Conservation (phyloP, 2,113 vertebrate genomes). For the Engystomops pustulosus region DNA sequence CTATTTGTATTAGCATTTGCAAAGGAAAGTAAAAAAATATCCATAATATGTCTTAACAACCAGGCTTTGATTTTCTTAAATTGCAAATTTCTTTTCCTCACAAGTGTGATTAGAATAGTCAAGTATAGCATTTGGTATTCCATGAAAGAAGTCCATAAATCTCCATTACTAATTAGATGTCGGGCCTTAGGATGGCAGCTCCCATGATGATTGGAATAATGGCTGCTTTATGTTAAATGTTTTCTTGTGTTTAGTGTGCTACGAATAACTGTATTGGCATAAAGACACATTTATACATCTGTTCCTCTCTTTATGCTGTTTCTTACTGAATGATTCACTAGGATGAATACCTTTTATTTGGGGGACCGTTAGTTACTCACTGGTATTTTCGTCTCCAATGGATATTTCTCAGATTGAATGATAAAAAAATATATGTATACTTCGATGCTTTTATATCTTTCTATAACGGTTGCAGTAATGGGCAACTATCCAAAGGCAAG, state of each 20-base stretch:
- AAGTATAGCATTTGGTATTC: background rate
- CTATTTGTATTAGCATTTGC: no score
- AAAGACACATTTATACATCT: constrained; percentile 15
- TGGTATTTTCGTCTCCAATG: background rate
- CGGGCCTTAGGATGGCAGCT: background rate
- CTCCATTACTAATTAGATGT: constrained; percentile 23
- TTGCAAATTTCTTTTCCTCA: background rate
- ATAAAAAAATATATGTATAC: constrained; percentile 6
- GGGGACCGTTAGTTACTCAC: background rate
- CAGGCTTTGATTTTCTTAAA: background rate
- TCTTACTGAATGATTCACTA: background rate
- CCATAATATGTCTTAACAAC: background rate
- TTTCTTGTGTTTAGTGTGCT: constrained; percentile 4
- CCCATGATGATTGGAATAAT: constrained; percentile 14
- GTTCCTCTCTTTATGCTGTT: background rate
- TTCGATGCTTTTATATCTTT: background rate
- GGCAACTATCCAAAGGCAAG: no score
- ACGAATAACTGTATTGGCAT: background rate
- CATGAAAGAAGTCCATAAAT: constrained; percentile 26
- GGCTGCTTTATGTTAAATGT: constrained; percentile 9
- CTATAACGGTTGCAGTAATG: background rate
- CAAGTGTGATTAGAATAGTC: constrained; percentile 18
- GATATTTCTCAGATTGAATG: background rate
- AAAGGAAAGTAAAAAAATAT: background rate
- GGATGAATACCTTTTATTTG: background rate